phyloP scores from a whole-genome alignment of 2,113 vertebrate genomes.

The Hiodon alosoides region DNA sequence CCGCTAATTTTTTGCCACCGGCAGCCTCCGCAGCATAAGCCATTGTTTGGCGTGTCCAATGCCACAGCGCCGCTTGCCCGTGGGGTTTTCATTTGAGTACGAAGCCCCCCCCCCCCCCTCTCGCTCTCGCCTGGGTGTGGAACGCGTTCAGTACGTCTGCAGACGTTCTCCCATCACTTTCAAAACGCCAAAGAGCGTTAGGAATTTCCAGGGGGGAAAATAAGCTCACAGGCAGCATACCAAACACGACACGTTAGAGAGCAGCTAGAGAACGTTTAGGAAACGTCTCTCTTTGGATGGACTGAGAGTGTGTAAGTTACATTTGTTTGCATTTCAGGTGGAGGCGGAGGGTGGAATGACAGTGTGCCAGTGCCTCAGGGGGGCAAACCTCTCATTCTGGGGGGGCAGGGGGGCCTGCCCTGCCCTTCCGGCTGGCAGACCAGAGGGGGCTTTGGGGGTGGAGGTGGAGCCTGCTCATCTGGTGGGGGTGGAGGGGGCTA shows the following conservation, averaged over 20 bases:
- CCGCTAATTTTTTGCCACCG: too few species aligned
- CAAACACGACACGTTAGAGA: slow-evolving; percentile 3
- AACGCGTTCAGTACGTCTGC: too few species aligned
- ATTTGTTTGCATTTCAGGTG: slow-evolving; percentile 71
- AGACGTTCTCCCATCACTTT: background rate
- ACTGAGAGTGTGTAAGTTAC: slow-evolving; percentile 8
- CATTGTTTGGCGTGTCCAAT: too few species aligned
- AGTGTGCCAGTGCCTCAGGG: slow-evolving; percentile 76
- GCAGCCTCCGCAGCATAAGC: too few species aligned
- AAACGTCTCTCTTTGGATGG: slow-evolving; percentile 5
- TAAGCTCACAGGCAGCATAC: background rate
- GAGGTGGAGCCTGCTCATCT: slow-evolving; percentile 89
- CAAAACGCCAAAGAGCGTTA: background rate
- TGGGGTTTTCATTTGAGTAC: too few species aligned
- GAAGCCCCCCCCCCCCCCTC: too few species aligned
- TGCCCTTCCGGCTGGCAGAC: slow-evolving; percentile 94
- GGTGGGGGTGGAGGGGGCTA: slow-evolving; percentile 97
- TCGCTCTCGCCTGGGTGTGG: too few species aligned
- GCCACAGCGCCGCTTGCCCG: too few species aligned
- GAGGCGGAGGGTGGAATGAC: slow-evolving; percentile 95
- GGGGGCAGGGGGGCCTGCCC: slow-evolving; percentile 86
- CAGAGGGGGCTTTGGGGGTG: slow-evolving; percentile 90
- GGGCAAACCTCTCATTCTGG: slow-evolving; percentile 84
- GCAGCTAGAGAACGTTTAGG: slow-evolving; percentile 10
- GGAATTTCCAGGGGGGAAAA: background rate